Base-by-base conservation (phyloP, 2,113 vertebrate genomes). In the Synodontis membranacea region DNA sequence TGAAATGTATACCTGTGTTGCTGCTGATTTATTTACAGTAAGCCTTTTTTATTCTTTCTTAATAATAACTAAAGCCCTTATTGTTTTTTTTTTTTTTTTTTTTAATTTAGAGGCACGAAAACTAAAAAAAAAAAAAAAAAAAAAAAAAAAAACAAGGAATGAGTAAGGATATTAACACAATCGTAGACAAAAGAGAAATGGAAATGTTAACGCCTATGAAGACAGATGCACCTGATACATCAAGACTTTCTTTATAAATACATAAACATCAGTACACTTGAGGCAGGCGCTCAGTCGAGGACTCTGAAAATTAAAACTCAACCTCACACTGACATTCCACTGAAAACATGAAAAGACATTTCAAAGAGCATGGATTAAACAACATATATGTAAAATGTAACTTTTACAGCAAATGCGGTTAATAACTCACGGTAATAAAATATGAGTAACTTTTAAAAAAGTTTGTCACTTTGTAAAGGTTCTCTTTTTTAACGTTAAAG, bases 31-130 rank as follows among this genome's bases (percentile, higher is more conserved):
- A 66, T 17, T 89, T 90, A 68, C 54, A 92, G 89, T 80, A 91
- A 91, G 66, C 87, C 75, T 52, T 86, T 86, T 94, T 93, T 92
- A 92, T 93, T 95, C 58, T 44, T 86, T 68, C 15, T 85, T 87
- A 78, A 54, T 88, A 91, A 88, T 85, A 88, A 84, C 76, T 86
- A 81, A 92, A 91, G 88, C 83, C 90, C 76, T 90, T 91, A 50
- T n/a, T n/a, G 86, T 9, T 68, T 81, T 90, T 88, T 88, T 28
- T 91, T 84, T 12, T 50, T 50, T 52, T 52, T 19, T 52, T 88
- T 79, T 8, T 8, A 10, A 75, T 6, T 89, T 68, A 90, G 60
- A 90, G 66, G 83, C 86, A 92, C 80, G 86, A 4, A 90, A 39
- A 86, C 46, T 39, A 64, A 79, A 64, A 64, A 86, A 85, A 54